These are phyloP conservation scores for Corythornis vintsioides DNA, from an alignment of 2,113 vertebrate species.

Conservation along the genomic window DNA sequence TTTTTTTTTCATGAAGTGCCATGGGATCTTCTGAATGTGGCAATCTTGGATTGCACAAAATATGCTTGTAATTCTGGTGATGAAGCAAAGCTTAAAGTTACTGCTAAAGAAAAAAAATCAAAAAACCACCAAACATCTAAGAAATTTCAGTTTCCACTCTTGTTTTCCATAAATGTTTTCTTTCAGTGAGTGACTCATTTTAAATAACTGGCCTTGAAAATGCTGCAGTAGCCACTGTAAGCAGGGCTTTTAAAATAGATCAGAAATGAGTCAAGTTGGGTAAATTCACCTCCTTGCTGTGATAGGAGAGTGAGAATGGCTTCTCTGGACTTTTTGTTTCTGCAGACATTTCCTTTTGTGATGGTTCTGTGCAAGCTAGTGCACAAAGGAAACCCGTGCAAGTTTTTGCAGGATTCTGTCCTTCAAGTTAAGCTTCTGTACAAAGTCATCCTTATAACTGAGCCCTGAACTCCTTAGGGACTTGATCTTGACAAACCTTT, in stretches of 20 bases:
- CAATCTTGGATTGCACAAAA: neutral
- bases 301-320: neutral
- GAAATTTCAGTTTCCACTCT: neutral
- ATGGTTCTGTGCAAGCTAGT: accelerated
- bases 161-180: neutral
- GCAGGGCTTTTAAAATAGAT: neutral
- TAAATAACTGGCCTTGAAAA: neutral
- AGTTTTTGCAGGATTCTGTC: neutral
- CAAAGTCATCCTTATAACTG: neutral
- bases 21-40: neutral
- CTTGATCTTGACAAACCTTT: neutral
- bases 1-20: neutral
- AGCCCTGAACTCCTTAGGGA: neutral
- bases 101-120: neutral
- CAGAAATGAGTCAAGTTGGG: neutral
- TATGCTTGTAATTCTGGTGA: neutral
- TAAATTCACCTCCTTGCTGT: neutral
- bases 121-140: neutral
- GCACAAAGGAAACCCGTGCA: neutral
- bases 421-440: neutral
- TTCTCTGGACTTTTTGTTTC: neutral
- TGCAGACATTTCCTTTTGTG: neutral
- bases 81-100: neutral
- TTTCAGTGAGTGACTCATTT: accelerated
- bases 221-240: neutral